Conservation (phyloP, 2,888 invertebrate species). For the Auanema sp. region DNA sequence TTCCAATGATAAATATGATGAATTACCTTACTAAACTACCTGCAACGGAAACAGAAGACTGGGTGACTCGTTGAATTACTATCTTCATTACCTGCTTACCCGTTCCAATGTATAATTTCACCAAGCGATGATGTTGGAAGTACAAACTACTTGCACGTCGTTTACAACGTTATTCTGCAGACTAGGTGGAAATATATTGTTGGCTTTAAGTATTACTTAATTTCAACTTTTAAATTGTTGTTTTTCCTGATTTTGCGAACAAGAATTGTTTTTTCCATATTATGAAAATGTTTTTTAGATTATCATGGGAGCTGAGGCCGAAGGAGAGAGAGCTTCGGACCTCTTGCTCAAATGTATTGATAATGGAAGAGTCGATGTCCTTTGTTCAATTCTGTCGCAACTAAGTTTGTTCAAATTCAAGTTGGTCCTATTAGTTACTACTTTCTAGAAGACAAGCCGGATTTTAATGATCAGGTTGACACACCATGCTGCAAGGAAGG, state of each 20-base stretch:
- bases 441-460: slow-evolving; percentile 32
- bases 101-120: too few relatives aligned
- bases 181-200: too few relatives aligned
- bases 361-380: slow-evolving; percentile 52
- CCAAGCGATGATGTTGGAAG: too few relatives aligned
- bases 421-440: neutral
- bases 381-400: slow-evolving; percentile 49
- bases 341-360: slow-evolving; percentile 46
- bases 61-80: slow-evolving; percentile 59
- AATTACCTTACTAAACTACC: slow-evolving; percentile 46
- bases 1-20: slow-evolving; percentile 12
- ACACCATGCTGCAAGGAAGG: slow-evolving; percentile 61
- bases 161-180: too few relatives aligned
- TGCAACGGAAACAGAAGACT: slow-evolving; percentile 55
- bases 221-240: too few relatives aligned
- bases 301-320: slow-evolving; percentile 7
- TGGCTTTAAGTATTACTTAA: too few relatives aligned
- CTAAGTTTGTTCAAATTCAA: slow-evolving; percentile 34
- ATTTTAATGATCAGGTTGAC: slow-evolving; percentile 48
- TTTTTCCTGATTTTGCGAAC: too few relatives aligned
- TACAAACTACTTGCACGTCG: too few relatives aligned
- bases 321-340: slow-evolving; percentile 21
- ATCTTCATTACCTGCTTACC: slow-evolving; percentile 42
- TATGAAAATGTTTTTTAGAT: neutral
- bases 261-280: too few relatives aligned